Evolutionary conservation across 2,113 vertebrate genomes (phyloP).

Genomic region (Python bivittatus): DNA sequence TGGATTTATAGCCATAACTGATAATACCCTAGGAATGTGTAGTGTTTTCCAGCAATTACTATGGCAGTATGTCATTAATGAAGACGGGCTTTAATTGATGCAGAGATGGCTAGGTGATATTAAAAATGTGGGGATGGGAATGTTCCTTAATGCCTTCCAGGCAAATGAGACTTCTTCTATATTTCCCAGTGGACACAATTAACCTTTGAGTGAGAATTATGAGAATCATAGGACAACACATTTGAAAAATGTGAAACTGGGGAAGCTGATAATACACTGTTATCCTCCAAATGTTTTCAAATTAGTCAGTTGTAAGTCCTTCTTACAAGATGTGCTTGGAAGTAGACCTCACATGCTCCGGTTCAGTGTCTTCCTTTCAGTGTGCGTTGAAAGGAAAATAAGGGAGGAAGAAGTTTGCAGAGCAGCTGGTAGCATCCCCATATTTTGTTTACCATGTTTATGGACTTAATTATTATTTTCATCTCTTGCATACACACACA

Average conservation of each 20-base stretch:
- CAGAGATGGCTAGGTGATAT: no score
- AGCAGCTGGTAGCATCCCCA: background rate
- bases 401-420: background rate
- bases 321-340: background rate
- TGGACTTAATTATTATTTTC: conserved; percentile 66
- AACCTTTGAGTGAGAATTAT: no score
- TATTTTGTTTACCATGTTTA: conserved; percentile 5
- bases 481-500: conserved; percentile 69
- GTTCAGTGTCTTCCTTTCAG: background rate
- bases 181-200: no score
- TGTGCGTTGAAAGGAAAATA: conserved; percentile 6
- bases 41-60: no score
- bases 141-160: no score
- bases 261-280: background rate
- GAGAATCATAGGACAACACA: no score
- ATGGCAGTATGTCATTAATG: no score
- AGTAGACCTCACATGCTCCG: background rate
- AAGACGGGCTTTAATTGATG: no score
- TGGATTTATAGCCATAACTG: no score
- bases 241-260: background rate
- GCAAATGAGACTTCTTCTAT: no score
- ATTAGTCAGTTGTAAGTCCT: background rate
- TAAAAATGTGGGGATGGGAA: no score
- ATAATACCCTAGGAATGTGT: no score
- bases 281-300: background rate